phyloP scores from a whole-genome alignment of 2,113 vertebrate species.

The Sphaerodactylus townsendi region DNA sequence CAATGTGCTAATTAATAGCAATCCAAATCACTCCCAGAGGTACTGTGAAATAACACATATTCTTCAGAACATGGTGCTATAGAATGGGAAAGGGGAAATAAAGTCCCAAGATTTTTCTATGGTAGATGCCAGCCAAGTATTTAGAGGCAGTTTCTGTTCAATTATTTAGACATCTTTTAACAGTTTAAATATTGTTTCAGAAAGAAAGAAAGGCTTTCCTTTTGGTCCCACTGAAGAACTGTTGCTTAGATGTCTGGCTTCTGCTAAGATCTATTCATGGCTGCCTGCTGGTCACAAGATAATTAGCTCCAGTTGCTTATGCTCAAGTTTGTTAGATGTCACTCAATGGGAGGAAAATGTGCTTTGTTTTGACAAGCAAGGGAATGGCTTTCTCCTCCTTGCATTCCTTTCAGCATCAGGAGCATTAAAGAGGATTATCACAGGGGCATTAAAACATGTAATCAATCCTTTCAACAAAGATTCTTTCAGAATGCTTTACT shows the following conservation, averaged over 20 bases:
- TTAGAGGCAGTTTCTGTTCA: conserved; percentile 54
- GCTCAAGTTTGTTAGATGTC: conserved; percentile 35
- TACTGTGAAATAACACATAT: conserved; percentile 47
- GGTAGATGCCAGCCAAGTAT: conserved; percentile 59
- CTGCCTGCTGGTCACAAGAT: conserved; percentile 65
- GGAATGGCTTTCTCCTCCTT: conserved; percentile 53
- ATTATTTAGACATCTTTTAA: conserved; percentile 62
- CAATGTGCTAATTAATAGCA: conserved; percentile 64
- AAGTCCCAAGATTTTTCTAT: conserved; percentile 34
- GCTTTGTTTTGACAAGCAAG: conserved; percentile 45
- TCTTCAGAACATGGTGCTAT: conserved; percentile 8
- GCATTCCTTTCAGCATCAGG: conserved; percentile 52
- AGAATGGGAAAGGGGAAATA: conserved; percentile 36
- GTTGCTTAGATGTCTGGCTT: conserved; percentile 45
- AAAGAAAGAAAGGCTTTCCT: conserved; percentile 54
- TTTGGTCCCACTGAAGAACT: conserved; percentile 54
- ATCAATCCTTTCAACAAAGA: conserved; percentile 69
- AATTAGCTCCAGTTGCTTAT: conserved; percentile 62
- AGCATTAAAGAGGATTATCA: conserved; percentile 65
- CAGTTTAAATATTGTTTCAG: conserved; percentile 58
- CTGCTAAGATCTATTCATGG: conserved; percentile 58
- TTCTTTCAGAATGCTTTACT: conserved; percentile 42
- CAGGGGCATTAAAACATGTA: conserved; percentile 59
- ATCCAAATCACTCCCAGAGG: conserved; percentile 42
- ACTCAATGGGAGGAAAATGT: conserved; percentile 37